Evolutionary conservation across 2,888 invertebrate species (phyloP), one percentile per base, ranked within the genome.

Genomic region (Chloromyia formosa): DNA sequence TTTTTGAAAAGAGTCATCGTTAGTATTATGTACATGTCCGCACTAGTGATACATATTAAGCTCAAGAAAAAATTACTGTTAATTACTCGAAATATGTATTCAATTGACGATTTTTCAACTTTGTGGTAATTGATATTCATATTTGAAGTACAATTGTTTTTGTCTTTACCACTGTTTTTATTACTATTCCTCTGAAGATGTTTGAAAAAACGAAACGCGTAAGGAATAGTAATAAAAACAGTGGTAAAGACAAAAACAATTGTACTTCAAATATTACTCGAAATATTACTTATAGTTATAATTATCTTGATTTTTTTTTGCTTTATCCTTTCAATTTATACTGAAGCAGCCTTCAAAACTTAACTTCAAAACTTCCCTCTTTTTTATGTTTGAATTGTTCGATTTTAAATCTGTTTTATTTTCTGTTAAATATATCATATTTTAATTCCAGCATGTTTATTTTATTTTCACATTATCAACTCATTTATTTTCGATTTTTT

Each of bases 391-490:
- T 42, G 3, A n/a, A 20, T 69, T 54, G 23, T 22, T 68, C 42
- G 53, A 68, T 53, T 35, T 69, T 20, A 61, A 60, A n/a, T 35
- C n/a, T 74, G 12, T 75, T 73, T 42, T 56, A 60, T 73, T 61
- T 60, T 61, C 60, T 60, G 42, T 61, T 27, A 73, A 61, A 14
- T 42, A 66, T 61, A 72, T n/a, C n/a, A n/a, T n/a, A n/a, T n/a
- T n/a, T n/a, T n/a, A n/a, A n/a, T 45, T 42, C n/a, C 27, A 54
- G 56, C 62, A 53, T 35, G 35, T 16, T 1, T 35, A 10, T 7
- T 68, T 54, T 73, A n/a, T 75, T 49, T 66, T 75, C 7, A 35
- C 27, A 69, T 75, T 72, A 64, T 66, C 75, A n/a, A 66, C 56
- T 75, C 27, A 35, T 35, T 35, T 35, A 35, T 35, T 35, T 35